Base-by-base conservation (phyloP, 2,797 vertebrate genomes). In the Mastacembelus armatus region DNA sequence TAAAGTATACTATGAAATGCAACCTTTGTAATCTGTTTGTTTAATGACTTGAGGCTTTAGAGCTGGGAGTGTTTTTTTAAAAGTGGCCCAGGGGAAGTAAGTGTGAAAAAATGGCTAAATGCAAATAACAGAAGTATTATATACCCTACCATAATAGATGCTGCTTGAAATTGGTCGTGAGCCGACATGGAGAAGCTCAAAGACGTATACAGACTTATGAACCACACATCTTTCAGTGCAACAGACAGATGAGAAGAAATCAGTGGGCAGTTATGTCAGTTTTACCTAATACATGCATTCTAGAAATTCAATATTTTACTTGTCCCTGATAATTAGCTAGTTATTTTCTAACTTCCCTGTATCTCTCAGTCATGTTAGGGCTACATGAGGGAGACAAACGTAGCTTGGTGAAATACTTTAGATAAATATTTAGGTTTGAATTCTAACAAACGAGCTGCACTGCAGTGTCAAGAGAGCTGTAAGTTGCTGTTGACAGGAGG, bases 381-480 rank as follows among this genome's bases (percentile, higher is more conserved):
- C 65, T 66, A 39, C 64, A 57, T 49, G 61, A 67, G 81, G 61
- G 68, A 90, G 87, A 90, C 83, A 90, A 83, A 90, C 81, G 78
- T 59, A 79, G 55, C 78, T 77, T 43, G 54, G 71, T 69, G 44
- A 83, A 52, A 88, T 70, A 69, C 58, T 85, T 85, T 65, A 47
- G 66, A 87, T 92, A 93, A 94, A 94, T 94, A 94, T 94, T 94
- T 94, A 86, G 80, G 64, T 88, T 90, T 72, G 76, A 88, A 78
- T 79, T 81, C 86, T 88, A 87, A 90, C 78, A 87, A 84, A 89
- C 57, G 72, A 78, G 66, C 60, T 16, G 40, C 78, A 83, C 84
- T 87, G 79, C 80, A 64, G 66, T 48, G 69, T 81, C 71, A 52
- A 59, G 78, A 63, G 77, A 68, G 44, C 48, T 52, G 55, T 71